Percentiles rank a stretch among this genome's conserved stretches.
phyloP scores from a whole-genome alignment of 2,888 invertebrate species.

The Aradus depressus region DNA sequence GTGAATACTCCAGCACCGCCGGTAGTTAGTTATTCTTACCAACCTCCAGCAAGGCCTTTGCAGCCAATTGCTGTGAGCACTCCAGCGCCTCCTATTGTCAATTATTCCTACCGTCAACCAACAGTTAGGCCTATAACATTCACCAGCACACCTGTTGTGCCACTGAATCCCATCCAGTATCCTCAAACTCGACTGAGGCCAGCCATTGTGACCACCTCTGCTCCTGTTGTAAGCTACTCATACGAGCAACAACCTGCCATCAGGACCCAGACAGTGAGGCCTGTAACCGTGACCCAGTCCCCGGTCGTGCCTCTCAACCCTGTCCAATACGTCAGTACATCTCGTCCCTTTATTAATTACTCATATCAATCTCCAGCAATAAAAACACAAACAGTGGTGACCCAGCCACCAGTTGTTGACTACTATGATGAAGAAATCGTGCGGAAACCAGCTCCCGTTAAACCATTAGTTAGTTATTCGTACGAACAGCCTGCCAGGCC shows the following conservation, averaged over 20 bases:
- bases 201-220: not conserved
- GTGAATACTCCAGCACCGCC: slow-evolving; percentile 24
- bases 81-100: slow-evolving; percentile 15
- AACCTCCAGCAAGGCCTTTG: not conserved
- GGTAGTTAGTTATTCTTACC: not conserved
- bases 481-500: slow-evolving; percentile 6
- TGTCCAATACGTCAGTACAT: slow-evolving; percentile 22
- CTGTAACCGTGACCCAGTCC: slow-evolving; percentile 23
- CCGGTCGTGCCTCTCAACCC: slow-evolving; percentile 24
- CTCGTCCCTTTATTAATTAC: slow-evolving; percentile 4
- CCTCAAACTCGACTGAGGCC: not conserved
- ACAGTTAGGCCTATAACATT: slow-evolving; percentile 19
- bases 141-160: slow-evolving; percentile 26
- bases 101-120: slow-evolving; percentile 11
- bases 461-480: not conserved
- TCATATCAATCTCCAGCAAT: slow-evolving; percentile 10
- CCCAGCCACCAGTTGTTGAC: slow-evolving; percentile 7
- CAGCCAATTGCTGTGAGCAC: slow-evolving; percentile 11
- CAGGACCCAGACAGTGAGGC: slow-evolving; percentile 18
- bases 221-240: slow-evolving; percentile 11
- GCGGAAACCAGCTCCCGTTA: not conserved
- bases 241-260: slow-evolving; percentile 12
- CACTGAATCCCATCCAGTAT: slow-evolving; percentile 27
- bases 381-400: slow-evolving; percentile 4
- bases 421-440: slow-evolving; percentile 7